Evolutionary conservation across 2,797 vertebrate genomes (phyloP), one percentile per base, ranked within the genome.

Genomic region (Sorex maritimensis): DNA sequence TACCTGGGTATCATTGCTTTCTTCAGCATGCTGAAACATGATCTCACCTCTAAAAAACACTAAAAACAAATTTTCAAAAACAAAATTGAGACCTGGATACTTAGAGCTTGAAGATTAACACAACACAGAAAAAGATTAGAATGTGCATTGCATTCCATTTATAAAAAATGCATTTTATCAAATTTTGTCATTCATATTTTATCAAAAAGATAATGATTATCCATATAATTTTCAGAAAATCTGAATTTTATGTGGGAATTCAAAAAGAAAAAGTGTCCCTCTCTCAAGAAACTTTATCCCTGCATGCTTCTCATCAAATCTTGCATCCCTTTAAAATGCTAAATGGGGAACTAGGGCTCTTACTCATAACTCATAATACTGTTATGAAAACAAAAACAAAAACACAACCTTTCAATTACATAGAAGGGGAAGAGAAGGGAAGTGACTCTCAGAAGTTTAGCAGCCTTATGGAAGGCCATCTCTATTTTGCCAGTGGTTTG

Each of bases 41-140:
- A 97, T 94, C 58, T 95, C 97, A 68, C 98, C 98, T 95, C 97
- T 97, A 92, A 97, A 98, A 96, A 98, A 98, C 44, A 95, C 98
- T 98, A 97, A 95, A 98, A 95, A 97, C 1, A 72, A 94, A 96
- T 95, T 96, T 96, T 89, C 30, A 46, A 41, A 97, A 95, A 94
- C 63, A 90, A 91, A 61, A 88, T 38, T 95, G 69, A 97, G 78
- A 94, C 24, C 78, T 93, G 41, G 26, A 85, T 86, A 23, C 30
- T 93, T 95, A 93, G 5, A 95, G n/a, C n/a, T 69, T 92, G 55
- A 92, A 61, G 52, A 73, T 84, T 95, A 88, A 89, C 79, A 71
- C 23, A 88, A 79, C 12, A 90, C 28, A 92, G 81, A 55, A 94
- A 92, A 95, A 79, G 23, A 82, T 73, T 55, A 88, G 52, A 61